These are phyloP conservation scores for Cheilosia pagana DNA, from an alignment of 2,888 invertebrate genomes.

Conservation along the genomic window DNA sequence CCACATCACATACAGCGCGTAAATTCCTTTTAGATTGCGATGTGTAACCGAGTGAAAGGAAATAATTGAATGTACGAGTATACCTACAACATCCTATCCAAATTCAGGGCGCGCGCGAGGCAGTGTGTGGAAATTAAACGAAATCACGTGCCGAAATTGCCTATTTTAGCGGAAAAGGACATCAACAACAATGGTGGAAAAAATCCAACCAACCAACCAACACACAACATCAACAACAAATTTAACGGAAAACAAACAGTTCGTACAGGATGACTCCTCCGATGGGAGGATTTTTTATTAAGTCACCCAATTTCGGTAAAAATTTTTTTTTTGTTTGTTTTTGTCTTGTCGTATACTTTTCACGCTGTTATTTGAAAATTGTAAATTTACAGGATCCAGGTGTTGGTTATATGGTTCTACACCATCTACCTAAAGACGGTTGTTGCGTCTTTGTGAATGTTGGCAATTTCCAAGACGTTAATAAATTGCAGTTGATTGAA, in stretches of 20 bases:
- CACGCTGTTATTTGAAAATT: conserved; percentile 65
- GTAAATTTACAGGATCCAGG: conserved; percentile 58
- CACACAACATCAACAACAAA: conserved; percentile 38
- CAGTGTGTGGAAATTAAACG: conserved; percentile 69
- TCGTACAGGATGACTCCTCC: conserved; percentile 62
- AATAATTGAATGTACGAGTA: conserved; percentile 67
- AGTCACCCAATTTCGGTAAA: conserved; percentile 69
- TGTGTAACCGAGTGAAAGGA: conserved; percentile 67
- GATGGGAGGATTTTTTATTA: conserved; percentile 42
- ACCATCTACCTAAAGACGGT: conserved; percentile 19
- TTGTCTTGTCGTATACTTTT: conserved; percentile 5
- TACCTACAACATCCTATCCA: conserved; percentile 1
- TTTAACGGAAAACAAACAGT: conserved; percentile 40
- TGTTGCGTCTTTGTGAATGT: conserved; percentile 31
- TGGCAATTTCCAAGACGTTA: conserved; percentile 62
- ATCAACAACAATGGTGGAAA: conserved; percentile 7
- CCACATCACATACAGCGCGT: conserved; percentile 52
- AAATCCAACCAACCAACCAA: neutral
- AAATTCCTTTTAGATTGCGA: conserved; percentile 73
- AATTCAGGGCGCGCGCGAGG: neutral
- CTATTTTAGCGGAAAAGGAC: conserved; percentile 67
- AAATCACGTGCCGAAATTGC: conserved; percentile 72
- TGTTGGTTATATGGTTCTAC: conserved; percentile 37
- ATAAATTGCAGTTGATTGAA: conserved; percentile 66
- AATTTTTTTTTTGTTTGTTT: conserved; percentile 26